These are phyloP conservation scores for Temnothorax nylanderi DNA, from an alignment of 1,140 invertebrate species.

Conservation along the genomic window DNA sequence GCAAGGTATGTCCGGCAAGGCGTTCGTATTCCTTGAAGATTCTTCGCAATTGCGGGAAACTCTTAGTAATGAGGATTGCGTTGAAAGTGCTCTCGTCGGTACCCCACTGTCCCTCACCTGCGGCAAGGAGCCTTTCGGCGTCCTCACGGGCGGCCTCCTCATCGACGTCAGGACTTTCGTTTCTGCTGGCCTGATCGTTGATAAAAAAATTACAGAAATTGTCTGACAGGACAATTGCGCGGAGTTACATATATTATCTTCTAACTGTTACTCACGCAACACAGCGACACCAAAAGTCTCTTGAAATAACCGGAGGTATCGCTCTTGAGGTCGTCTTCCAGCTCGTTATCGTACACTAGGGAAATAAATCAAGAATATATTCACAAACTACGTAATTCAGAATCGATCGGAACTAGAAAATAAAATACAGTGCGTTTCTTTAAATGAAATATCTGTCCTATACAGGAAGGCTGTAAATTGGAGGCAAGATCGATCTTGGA, in stretches of 20 bases:
- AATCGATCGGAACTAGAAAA: background rate
- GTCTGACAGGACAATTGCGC: background rate
- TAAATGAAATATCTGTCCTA: background rate
- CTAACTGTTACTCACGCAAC: slow-evolving; percentile 86
- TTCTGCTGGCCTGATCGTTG: slow-evolving; percentile 82
- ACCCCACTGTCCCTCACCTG: slow-evolving; percentile 93
- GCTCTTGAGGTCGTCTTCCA: slow-evolving; percentile 93
- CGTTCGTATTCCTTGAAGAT: slow-evolving; percentile 93
- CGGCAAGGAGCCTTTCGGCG: slow-evolving; percentile 89
- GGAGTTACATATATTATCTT: background rate
- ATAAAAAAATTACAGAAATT: slow-evolving; percentile 7
- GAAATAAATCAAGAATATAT: slow-evolving; percentile 11
- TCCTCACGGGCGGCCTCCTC: slow-evolving; percentile 89
- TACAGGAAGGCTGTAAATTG: background rate
- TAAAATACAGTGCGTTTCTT: background rate
- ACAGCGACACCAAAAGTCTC: slow-evolving; percentile 92
- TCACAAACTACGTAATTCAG: background rate
- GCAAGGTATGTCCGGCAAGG: slow-evolving; percentile 92
- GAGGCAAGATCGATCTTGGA: background rate
- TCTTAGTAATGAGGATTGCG: slow-evolving; percentile 91
- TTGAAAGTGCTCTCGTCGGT: slow-evolving; percentile 96
- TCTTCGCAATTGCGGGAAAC: slow-evolving; percentile 92
- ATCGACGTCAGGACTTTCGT: slow-evolving; percentile 87
- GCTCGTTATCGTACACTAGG: slow-evolving; percentile 90
- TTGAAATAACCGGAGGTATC: slow-evolving; percentile 96